phyloP scores from a whole-genome alignment of 2,888 invertebrate species.

The Apantesis nais region DNA sequence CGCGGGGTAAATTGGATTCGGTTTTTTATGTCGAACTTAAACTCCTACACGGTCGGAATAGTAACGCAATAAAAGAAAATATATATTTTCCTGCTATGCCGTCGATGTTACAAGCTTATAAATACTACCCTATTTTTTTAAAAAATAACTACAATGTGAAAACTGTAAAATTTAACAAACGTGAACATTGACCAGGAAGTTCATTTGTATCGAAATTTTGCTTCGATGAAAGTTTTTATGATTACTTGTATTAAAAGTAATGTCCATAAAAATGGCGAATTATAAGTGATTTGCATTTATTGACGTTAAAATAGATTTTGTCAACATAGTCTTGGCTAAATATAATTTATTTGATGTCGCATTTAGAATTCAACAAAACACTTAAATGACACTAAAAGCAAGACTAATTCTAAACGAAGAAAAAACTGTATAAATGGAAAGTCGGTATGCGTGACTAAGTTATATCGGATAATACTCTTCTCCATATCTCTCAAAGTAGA shows the following conservation, averaged over 20 bases:
- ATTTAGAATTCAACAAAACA: not conserved
- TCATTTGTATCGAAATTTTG: not conserved
- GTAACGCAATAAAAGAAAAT: constrained; percentile 31
- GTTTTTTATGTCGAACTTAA: constrained; percentile 53
- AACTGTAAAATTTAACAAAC: not conserved
- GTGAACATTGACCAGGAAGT: not conserved
- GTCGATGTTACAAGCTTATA: constrained; percentile 6
- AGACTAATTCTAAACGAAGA: not conserved
- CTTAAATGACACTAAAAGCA: not conserved
- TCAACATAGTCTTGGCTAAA: too few species aligned
- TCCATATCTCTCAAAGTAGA: not conserved
- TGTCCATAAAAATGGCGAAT: too few species aligned
- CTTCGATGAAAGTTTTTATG: too few species aligned
- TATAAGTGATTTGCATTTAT: too few species aligned
- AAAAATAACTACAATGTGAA: not conserved
- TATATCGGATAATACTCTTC: not conserved
- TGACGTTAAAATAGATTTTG: too few species aligned
- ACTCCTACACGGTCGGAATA: constrained; percentile 40
- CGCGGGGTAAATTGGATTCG: constrained; percentile 55
- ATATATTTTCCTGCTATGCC: constrained; percentile 4
- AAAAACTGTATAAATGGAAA: not conserved
- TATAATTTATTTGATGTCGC: too few species aligned
- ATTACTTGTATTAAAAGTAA: too few species aligned
- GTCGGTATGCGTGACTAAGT: not conserved
- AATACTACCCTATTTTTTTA: not conserved